Evolutionary conservation across 1,140 invertebrate species (phyloP), one percentile per base, ranked within the genome.

Genomic region (Drosophila navojoa): DNA sequence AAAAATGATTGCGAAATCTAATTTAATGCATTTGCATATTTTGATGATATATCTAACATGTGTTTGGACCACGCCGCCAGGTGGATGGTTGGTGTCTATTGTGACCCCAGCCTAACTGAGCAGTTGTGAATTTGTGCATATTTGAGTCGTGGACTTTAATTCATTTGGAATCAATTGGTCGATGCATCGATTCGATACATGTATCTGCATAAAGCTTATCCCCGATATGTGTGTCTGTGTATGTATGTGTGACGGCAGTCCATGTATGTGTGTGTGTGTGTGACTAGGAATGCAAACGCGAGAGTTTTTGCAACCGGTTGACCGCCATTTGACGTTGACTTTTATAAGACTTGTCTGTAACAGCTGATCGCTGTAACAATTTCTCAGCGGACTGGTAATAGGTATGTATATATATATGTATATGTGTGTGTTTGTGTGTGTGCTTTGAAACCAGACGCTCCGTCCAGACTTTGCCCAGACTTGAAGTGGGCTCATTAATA

Each of bases 11-110:
- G 10, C n/a, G 38, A 60, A 84, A 84, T 71, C 67, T 71, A 85
- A 85, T 85, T 77, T 71, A 42, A 38, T 44, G 74, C 42, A 85
- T 85, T 86, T 86, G 74, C 81, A 85, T 85, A 85, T 86, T 86
- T 86, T 85, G 77, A 85, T 86, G 69, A 86, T 58, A 16, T 72
- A 61, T 69, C 47, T 40, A 47, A 16, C 27, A 50, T 45, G 58
- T 73, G 3, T 27, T 25, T 0, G 4, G 5, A 0, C 5, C 22
- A 27, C 22, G n/a, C 35, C 22, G 11, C 1, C 35, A 11, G 35
- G 10, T 11, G 35, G 35, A 10, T 10, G 3, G 35, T 10, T 11
- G 35, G 11, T 10, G 35, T 38, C 11, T 44, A 9, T 29, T 5
- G 32, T 10, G 5, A 6, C 15, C 5, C 50, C 5, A 5, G 3